Evolutionary conservation across 2,888 invertebrate species (phyloP), one percentile per base, ranked within the genome.

Genomic region (Heliconius hortense): DNA sequence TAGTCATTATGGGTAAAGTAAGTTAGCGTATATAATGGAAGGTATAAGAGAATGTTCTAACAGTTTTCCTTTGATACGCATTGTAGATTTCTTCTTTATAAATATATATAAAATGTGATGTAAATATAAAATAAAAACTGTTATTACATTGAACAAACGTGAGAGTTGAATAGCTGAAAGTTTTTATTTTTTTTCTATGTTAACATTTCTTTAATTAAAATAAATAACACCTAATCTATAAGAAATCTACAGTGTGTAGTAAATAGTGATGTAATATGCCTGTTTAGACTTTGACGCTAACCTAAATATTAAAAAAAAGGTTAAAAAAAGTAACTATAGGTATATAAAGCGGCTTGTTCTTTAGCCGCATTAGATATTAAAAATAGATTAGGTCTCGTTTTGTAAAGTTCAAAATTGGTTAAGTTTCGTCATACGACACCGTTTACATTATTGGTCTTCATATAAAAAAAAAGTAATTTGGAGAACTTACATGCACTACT

Each of bases 211-310:
- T 21, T 11, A 13, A 28, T 28, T 26, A 53, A 31, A 28, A 13
- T 10, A 28, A 68, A 18, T 18, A 21, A 64, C 21, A 39, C n/a
- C 10, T 53, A 39, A n/a, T 56, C 31, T 11, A 24, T 56, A 31
- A 56, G 53, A 56, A 56, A 31, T 69, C 31, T 56, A 56, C 31
- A 31, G 31, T 10, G 13, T 63, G 72, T 10, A 28, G 26, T 48
- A 31, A 63, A 31, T 72, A 63, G 63, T 63, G 63, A 63, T 62
- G 43, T 28, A 26, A 43, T 28, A 72, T 72, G 68, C 68, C 68
- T 69, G 53, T 53, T n/a, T 69, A 69, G 31, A 69, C 69, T 53
- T 62, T 64, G 75, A 72, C 75, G 66, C 75, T 75, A 67, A 70
- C 75, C 75, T 72, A 48, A 75, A 66, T 75, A 48, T 31, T 35